Conservation (phyloP, 2,797 vertebrate species). For the Avahi laniger region DNA sequence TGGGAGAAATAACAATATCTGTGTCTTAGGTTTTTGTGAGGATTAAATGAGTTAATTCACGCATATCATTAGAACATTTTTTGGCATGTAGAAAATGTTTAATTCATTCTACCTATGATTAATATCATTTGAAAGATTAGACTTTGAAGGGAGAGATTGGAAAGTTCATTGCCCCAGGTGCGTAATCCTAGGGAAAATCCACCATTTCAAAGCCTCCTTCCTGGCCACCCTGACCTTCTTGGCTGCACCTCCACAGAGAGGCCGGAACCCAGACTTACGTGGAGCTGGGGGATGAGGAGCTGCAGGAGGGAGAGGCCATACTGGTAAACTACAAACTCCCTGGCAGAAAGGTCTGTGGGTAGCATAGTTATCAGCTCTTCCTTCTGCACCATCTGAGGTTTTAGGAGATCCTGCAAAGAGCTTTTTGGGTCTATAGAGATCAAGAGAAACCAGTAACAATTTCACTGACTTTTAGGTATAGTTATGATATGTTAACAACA, state of each 20-base stretch:
- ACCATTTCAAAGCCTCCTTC: not conserved
- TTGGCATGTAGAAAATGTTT: not conserved
- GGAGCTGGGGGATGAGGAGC: constrained; percentile 83
- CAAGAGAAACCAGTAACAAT: not conserved
- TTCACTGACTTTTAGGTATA: not conserved
- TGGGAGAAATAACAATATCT: not conserved
- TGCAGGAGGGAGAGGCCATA: constrained; percentile 89
- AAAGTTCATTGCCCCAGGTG: not conserved
- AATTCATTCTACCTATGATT: not conserved
- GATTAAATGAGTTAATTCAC: not conserved
- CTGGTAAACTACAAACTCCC: constrained; percentile 90
- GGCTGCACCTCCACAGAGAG: not conserved
- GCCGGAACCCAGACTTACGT: constrained; percentile 66
- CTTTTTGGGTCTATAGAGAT: constrained; percentile 67
- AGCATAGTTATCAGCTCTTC: constrained; percentile 84
- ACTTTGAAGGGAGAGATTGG: not conserved
- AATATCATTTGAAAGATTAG: constrained; percentile 42
- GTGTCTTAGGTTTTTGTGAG: not conserved
- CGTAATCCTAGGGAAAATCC: not conserved
- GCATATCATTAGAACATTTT: not conserved
- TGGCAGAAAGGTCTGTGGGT: constrained; percentile 84
- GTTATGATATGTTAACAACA: not conserved
- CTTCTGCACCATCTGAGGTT: constrained; percentile 85
- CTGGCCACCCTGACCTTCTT: not conserved
- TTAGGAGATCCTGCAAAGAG: constrained; percentile 82